These are phyloP conservation scores for Oxyscelio sp. DNA, from an alignment of 2,888 invertebrate genomes.

Conservation along the genomic window DNA sequence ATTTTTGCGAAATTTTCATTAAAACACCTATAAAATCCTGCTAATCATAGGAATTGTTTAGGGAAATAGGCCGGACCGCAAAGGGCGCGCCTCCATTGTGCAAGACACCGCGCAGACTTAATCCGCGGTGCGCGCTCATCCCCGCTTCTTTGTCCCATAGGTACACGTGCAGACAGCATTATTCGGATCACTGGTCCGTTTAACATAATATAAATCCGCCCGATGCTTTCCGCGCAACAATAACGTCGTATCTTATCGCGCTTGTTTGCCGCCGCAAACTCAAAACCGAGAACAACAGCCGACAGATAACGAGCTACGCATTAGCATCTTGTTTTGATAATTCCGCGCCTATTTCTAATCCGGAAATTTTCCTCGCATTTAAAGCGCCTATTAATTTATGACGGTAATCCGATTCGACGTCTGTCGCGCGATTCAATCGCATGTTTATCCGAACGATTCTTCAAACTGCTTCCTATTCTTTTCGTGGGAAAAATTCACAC, in stretches of 20 bases:
- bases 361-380: slow-evolving; percentile 60
- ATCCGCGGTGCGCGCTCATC: too few species aligned
- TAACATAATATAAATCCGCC: slow-evolving; percentile 41
- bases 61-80: too few species aligned
- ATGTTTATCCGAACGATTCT: slow-evolving; percentile 17
- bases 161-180: too few species aligned
- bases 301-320: background rate
- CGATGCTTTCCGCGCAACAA: background rate
- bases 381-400: slow-evolving; percentile 43
- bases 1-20: too few species aligned
- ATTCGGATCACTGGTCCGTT: slow-evolving; percentile 57
- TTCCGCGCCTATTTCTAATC: background rate
- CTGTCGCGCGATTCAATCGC: slow-evolving; percentile 24
- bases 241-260: background rate
- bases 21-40: too few species aligned
- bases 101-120: too few species aligned
- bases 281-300: background rate
- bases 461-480: slow-evolving; percentile 13
- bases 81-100: too few species aligned
- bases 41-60: too few species aligned
- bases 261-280: background rate
- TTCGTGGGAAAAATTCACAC: too few species aligned
- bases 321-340: slow-evolving; percentile 26
- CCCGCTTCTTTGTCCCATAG: too few species aligned
- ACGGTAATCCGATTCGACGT: slow-evolving; percentile 44